Base-by-base conservation (phyloP, 2,797 vertebrate species). In the Rhinogobio ventralis region DNA sequence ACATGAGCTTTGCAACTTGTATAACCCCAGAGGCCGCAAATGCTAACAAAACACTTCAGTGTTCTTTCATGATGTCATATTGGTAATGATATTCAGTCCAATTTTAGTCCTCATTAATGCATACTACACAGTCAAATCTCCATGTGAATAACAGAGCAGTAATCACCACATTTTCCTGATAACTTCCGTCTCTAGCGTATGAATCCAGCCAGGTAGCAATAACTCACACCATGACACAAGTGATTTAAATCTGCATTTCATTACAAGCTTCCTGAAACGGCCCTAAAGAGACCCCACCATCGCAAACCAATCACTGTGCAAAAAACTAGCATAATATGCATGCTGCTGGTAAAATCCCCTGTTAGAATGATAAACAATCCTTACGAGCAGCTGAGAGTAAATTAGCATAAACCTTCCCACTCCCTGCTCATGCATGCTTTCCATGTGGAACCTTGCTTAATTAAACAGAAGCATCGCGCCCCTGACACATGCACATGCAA, bases 401-500 rank as follows among this genome's bases (percentile, higher is more conserved):
- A 84, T 88, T 85, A 83, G 67, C 88, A 88, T 87, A 88, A 87
- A 81, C 83, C 73, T 23, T 17, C 67, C 79, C 33, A 82, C 77
- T 53, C 80, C 62, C 73, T 79, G 76, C 82, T 75, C 46, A 55
- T 68, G 46, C 86, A 45, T 15, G 17, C 84, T 87, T 92, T 86
- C 33, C 78, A 90, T 80, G 87, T 88, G 90, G 87, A 90, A 86
- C 81, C 73, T 82, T 86, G 87, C 87, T 91, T 88, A 89, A 83
- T 90, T 86, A 91, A 91, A 92, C 83, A 86, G 89, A 85, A 92
- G 82, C 86, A 51, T 28, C 82, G 87, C 85, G 87, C 86, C 88
- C 87, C 78, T 89, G 87, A 87, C 88, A 88, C 60, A 71, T 73
- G 36, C 67, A 79, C 57, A 90, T 91, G 87, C 39, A 83, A 90